phyloP scores from a whole-genome alignment of 2,113 vertebrate genomes.

The Atrichornis clamosus region DNA sequence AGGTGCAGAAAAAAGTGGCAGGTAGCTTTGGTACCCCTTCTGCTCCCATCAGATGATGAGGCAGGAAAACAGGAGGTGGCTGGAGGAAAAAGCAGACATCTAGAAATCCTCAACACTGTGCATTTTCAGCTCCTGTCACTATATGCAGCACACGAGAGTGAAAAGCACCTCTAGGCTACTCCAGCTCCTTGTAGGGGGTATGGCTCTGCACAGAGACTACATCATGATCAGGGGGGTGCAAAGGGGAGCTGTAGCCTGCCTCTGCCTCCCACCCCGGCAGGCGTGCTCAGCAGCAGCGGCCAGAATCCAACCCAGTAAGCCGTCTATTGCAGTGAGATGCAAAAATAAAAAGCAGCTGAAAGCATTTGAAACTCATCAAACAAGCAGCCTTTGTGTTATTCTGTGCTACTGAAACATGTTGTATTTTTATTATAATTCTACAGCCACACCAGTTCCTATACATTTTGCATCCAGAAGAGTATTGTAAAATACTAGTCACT shows the following conservation, averaged over 20 bases:
- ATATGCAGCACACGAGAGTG: not conserved
- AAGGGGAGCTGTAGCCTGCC: not conserved
- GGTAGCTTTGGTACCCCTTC: not conserved
- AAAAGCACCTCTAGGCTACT: constrained; percentile 51
- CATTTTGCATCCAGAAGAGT: not conserved
- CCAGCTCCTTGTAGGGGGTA: constrained; percentile 20
- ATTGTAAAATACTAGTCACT: not conserved
- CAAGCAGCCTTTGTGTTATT: constrained; percentile 4
- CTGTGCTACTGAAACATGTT: not conserved
- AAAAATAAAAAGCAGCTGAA: constrained; percentile 22
- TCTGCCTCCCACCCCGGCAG: not conserved
- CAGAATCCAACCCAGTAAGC: not conserved
- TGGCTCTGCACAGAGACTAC: not conserved
- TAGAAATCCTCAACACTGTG: not conserved
- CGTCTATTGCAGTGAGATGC: not conserved
- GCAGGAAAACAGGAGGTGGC: not conserved
- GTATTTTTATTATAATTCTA: not conserved
- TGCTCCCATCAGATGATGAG: fast-evolving
- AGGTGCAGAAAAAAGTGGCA: not conserved
- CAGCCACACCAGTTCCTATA: not conserved
- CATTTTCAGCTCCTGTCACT: constrained; percentile 21
- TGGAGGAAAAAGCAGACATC: not conserved
- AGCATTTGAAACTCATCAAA: constrained; percentile 40
- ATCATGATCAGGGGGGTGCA: not conserved
- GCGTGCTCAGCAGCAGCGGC: not conserved